Evolutionary conservation across 2,113 vertebrate species (phyloP).

Genomic region (Oxygymnocypris stewartii): DNA sequence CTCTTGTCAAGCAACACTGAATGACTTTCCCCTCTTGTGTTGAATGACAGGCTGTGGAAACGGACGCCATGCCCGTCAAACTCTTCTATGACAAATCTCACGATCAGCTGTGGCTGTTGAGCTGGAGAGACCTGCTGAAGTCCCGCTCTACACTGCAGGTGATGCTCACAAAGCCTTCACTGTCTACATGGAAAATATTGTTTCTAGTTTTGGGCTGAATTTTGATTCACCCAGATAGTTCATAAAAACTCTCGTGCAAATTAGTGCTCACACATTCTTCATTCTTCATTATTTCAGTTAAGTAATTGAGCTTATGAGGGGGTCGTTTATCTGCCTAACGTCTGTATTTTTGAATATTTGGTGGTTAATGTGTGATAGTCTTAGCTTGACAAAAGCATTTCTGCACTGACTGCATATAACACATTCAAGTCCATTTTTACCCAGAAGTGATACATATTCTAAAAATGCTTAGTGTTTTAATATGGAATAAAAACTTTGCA

Average conservation of each 20-base stretch:
- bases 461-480: background rate
- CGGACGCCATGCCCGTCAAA: constrained; percentile 88
- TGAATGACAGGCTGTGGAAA: constrained; percentile 81
- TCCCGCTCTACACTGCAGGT: constrained; percentile 88
- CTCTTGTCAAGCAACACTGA: constrained; percentile 14
- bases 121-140: constrained; percentile 84
- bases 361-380: background rate
- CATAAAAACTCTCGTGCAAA: background rate
- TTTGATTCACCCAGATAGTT: background rate
- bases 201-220: background rate
- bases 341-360: background rate
- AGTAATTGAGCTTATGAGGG: too few species aligned
- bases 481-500: too few species aligned
- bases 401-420: background rate
- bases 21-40: constrained; percentile 39
- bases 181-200: background rate
- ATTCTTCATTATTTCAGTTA: too few species aligned
- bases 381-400: background rate
- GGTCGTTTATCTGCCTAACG: too few species aligned
- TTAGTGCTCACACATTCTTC: background rate
- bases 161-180: background rate
- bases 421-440: background rate
- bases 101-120: constrained; percentile 94
- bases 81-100: constrained; percentile 95
- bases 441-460: background rate